Evolutionary conservation across 2,113 vertebrate species (phyloP), one percentile per base, ranked within the genome.

Genomic region (Amphiprion percula): DNA sequence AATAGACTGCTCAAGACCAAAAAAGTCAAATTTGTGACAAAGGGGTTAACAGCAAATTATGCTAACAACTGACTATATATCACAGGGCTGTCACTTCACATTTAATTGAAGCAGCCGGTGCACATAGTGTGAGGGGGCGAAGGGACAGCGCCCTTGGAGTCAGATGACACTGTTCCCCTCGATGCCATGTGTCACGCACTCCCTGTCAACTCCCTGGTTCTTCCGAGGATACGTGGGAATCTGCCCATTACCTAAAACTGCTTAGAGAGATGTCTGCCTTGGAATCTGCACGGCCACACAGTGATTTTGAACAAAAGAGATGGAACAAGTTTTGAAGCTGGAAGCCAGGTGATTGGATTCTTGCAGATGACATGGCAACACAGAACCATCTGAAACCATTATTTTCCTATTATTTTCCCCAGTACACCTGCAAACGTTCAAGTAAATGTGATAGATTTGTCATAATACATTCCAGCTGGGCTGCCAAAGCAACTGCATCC

Each of bases 61-160:
- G 54, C 65, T 61, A 61, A 75, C 26, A 74, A 39, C 33, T 61
- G 59, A 61, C 68, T 65, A 28, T 77, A 61, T n/a, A 73, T 81
- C 78, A 75, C 61, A 15, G 61, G 64, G 71, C 74, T 90, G 84
- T 87, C 84, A 85, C 60, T 69, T 87, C 74, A 64, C 24, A 61
- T 88, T 79, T 65, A 30, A 78, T 58, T 33, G 11, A 70, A 79
- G 67, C 60, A 60, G 79, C 50, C n/a, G 4, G 30, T 60, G 61
- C 17, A 16, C 79, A 65, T 17, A 59, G 62, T 81, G 74, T 30
- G 59, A 62, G 55, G 19, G 73, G 62, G 54, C 67, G 67, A 77
- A 65, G 41, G 60, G 74, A 63, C 67, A 39, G 37, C 61, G 80
- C 55, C 81, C 86, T 88, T 79, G 53, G 56, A 87, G 65, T 85